These are phyloP conservation scores for Meda fulgida DNA, from an alignment of 2,797 vertebrate species.

Conservation along the genomic window DNA sequence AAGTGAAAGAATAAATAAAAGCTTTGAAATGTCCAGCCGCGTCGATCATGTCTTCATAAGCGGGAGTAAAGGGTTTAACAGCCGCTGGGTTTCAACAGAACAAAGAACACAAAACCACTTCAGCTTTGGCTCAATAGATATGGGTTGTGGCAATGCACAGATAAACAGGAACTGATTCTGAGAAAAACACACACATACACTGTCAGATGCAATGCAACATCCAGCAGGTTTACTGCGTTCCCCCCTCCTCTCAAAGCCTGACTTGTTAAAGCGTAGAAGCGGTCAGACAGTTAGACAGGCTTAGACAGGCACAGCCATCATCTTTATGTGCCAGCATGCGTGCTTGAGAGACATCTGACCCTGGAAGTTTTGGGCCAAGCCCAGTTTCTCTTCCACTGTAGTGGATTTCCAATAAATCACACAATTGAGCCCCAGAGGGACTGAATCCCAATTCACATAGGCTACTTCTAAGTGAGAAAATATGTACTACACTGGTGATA, in stretches of 20 bases:
- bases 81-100: conserved; percentile 15
- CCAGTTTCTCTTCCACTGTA: neutral
- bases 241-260: conserved; percentile 54
- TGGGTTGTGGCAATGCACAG: conserved; percentile 45
- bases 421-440: neutral
- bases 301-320: conserved; percentile 23
- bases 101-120: conserved; percentile 58
- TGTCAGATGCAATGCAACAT: conserved; percentile 25
- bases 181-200: conserved; percentile 46
- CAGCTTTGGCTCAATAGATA: conserved; percentile 67
- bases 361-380: neutral
- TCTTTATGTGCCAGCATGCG: neutral
- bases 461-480: neutral
- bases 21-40: neutral
- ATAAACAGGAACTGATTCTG: conserved; percentile 64
- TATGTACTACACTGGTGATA: neutral
- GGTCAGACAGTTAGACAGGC: neutral
- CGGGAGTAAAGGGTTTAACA: conserved; percentile 10
- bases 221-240: conserved; percentile 26
- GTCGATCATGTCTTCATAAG: neutral
- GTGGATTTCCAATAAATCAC: conserved; percentile 1
- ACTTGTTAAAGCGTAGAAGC: conserved; percentile 50
- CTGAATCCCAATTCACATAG: neutral
- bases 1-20: neutral
- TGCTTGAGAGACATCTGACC: neutral